These are phyloP conservation scores for Scomber colias DNA, from an alignment of 2,113 vertebrate genomes.

Conservation along the genomic window DNA sequence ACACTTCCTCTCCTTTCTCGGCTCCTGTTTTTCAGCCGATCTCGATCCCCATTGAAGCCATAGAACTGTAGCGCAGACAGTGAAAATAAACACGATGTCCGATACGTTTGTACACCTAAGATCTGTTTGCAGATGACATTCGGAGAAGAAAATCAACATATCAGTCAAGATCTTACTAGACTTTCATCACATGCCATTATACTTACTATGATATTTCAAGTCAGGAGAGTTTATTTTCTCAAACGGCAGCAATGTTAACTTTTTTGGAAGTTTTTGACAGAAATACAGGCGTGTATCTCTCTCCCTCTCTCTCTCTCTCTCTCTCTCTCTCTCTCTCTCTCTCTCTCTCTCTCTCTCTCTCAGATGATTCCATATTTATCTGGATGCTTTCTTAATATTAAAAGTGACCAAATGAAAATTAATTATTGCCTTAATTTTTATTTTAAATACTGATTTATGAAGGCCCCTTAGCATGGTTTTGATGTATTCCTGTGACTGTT, in stretches of 20 bases:
- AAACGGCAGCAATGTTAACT: background rate
- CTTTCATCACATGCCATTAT: slow-evolving; percentile 14
- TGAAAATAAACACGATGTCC: slow-evolving; percentile 63
- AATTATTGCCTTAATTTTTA: no score
- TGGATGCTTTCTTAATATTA: no score
- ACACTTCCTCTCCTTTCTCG: background rate
- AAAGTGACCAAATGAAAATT: no score
- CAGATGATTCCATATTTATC: no score
- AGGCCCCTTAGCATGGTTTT: no score
- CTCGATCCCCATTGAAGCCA: slow-evolving; percentile 21
- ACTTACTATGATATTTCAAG: background rate
- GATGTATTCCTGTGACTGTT: no score
- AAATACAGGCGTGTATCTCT: no score
- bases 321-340: no score
- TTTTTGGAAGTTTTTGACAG: background rate
- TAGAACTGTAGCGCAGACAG: slow-evolving; percentile 18
- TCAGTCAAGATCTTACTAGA: background rate
- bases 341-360: no score
- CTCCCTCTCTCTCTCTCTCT: no score
- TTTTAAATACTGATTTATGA: no score
- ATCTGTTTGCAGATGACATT: slow-evolving; percentile 39
- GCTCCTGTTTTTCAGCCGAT: slow-evolving; percentile 39
- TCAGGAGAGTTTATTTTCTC: slow-evolving; percentile 13
- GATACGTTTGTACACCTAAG: slow-evolving; percentile 30
- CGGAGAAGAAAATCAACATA: slow-evolving; percentile 6